Conservation (phyloP, 2,113 vertebrate species). For the Patagioenas fasciata region DNA sequence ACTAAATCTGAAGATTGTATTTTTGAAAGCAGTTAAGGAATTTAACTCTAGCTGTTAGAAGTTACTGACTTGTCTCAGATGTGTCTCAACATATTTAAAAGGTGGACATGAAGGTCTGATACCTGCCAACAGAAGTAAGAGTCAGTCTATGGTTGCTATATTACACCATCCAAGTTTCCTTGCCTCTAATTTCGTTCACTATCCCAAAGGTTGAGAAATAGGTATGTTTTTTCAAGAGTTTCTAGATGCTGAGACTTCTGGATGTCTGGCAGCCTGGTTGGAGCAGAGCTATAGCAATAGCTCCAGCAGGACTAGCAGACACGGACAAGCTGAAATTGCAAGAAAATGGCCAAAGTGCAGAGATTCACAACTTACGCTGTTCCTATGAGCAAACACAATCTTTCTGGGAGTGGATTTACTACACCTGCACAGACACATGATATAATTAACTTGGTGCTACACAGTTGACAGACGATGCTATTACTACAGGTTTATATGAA, state of each 20-base stretch:
- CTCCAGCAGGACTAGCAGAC: neutral
- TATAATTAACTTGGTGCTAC: neutral
- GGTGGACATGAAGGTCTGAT: neutral
- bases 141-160: neutral
- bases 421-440: neutral
- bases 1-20: neutral
- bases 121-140: neutral
- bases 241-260: neutral
- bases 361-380: accelerated
- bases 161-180: neutral
- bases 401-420: neutral
- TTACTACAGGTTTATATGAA: neutral
- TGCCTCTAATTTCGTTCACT: neutral
- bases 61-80: neutral
- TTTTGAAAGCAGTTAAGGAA: neutral
- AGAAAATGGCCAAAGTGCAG: neutral
- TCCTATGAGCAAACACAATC: neutral
- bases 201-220: neutral
- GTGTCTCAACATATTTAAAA: neutral
- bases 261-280: neutral
- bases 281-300: neutral
- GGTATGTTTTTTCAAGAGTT: neutral
- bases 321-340: neutral
- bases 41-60: neutral
- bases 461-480: neutral